phyloP scores from a whole-genome alignment of 2,888 invertebrate species.

The Acanthosepion lycidas region DNA sequence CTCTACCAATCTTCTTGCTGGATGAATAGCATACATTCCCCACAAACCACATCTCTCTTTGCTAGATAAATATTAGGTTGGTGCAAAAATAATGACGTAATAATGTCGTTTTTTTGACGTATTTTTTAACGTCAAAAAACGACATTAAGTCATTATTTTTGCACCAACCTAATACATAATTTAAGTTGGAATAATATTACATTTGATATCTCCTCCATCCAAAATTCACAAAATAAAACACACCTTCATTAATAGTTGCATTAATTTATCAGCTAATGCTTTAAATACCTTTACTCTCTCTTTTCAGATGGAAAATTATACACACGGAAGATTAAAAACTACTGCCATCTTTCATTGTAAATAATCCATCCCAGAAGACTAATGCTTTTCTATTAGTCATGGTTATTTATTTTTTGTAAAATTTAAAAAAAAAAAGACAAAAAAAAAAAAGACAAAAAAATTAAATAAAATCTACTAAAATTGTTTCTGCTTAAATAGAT shows the following conservation, averaged over 20 bases:
- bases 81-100: no score
- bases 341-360: conserved; percentile 48
- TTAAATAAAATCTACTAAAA: background rate
- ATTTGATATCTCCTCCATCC: no score
- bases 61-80: no score
- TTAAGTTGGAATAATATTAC: no score
- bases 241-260: background rate
- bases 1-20: no score
- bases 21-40: no score
- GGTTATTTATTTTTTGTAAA: conserved; percentile 46
- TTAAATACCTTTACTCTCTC: background rate
- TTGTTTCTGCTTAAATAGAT: background rate
- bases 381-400: conserved; percentile 42
- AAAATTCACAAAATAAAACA: no score
- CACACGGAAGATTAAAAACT: background rate
- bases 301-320: conserved; percentile 24
- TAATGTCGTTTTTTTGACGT: no score
- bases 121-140: no score
- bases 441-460: background rate
- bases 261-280: background rate
- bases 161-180: no score
- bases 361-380: conserved; percentile 45
- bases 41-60: no score
- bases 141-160: no score
- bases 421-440: background rate